Evolutionary conservation across 1,140 invertebrate species (phyloP).

Genomic region (Drosophila kikkawai): DNA sequence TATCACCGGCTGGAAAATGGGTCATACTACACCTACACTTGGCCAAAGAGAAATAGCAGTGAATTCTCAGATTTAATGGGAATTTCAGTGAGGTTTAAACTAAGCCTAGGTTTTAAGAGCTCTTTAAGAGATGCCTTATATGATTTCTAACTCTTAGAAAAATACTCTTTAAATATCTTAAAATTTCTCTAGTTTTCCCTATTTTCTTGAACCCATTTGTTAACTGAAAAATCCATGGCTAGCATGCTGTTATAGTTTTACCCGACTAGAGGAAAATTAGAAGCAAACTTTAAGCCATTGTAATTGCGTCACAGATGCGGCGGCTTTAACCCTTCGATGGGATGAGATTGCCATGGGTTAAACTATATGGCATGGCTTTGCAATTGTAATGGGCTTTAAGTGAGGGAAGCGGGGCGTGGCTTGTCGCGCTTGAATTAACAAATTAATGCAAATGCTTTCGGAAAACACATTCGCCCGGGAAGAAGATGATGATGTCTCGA

Average conservation of each 20-base stretch:
- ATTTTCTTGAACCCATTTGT: constrained; percentile 10
- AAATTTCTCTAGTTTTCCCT: not conserved
- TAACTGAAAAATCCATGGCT: constrained; percentile 3
- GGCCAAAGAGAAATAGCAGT: not conserved
- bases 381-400: constrained; percentile 75
- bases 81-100: not conserved
- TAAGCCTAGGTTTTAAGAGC: not conserved
- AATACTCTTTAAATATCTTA: not conserved
- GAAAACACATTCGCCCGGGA: constrained; percentile 32
- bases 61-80: not conserved
- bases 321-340: constrained; percentile 30
- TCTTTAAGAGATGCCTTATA: too few species aligned
- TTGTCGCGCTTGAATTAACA: constrained; percentile 79
- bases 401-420: constrained; percentile 56
- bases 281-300: constrained; percentile 41
- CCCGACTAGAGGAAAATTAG: constrained; percentile 53
- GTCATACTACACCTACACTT: constrained; percentile 45
- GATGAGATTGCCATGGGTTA: constrained; percentile 19
- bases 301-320: constrained; percentile 44
- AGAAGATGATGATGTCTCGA: constrained; percentile 26
- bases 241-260: constrained; percentile 11
- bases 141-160: not conserved
- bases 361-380: constrained; percentile 36
- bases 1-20: constrained; percentile 59
- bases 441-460: constrained; percentile 76